A percentile compares a stretch with the other conserved stretches of the same genome.
phyloP scores from a whole-genome alignment of 1,140 invertebrate species.

The Dysdera silvatica region DNA sequence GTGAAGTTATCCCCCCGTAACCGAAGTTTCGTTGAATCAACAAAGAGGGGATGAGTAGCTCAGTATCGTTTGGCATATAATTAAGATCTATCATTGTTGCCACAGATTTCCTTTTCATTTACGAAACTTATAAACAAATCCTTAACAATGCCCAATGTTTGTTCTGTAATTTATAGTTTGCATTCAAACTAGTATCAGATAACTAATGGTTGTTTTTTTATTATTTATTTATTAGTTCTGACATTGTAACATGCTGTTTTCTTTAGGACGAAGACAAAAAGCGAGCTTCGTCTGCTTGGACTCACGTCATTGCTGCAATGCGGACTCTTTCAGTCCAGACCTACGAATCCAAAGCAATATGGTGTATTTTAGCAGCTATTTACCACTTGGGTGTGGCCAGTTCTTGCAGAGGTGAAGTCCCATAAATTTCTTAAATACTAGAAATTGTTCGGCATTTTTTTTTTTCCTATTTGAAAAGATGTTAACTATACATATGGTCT shows the following conservation, averaged over 20 bases:
- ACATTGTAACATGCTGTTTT: not conserved
- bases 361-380: constrained; percentile 77
- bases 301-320: constrained; percentile 64
- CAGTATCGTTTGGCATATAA: too few species aligned
- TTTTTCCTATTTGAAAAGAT: too few species aligned
- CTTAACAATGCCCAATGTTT: too few species aligned
- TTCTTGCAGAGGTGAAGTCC: constrained; percentile 42
- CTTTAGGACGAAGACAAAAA: constrained; percentile 65
- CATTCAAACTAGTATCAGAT: too few species aligned
- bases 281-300: constrained; percentile 66
- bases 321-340: constrained; percentile 63
- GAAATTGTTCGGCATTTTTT: too few species aligned
- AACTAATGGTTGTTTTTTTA: not conserved
- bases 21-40: too few species aligned
- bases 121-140: too few species aligned
- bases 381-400: constrained; percentile 80
- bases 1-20: too few species aligned
- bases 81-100: too few species aligned
- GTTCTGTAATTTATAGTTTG: too few species aligned
- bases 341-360: constrained; percentile 70
- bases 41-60: too few species aligned
- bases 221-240: not conserved
- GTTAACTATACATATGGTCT: constrained; percentile 30
- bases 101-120: too few species aligned
- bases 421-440: not conserved